Evolutionary conservation across 2,888 invertebrate genomes (phyloP).

Genomic region (Cheilosia impressa): DNA sequence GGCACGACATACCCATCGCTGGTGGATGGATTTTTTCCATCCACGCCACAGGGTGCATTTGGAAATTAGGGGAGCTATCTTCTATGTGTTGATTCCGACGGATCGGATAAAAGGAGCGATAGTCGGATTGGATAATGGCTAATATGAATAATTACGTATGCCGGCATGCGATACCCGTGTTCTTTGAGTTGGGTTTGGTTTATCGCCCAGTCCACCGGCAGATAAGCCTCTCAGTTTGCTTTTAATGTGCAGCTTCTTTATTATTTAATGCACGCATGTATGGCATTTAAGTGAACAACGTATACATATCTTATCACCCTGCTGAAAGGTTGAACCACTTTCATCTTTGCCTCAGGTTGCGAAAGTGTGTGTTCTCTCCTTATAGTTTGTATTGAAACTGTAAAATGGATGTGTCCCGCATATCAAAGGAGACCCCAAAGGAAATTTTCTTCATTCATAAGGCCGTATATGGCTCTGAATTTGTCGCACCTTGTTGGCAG

Average conservation of each 20-base stretch:
- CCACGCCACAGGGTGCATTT: not conserved
- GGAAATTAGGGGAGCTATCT: not conserved
- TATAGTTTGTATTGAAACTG: not conserved
- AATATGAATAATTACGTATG: conserved; percentile 50
- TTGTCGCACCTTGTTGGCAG: too few species aligned
- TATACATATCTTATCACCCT: not conserved
- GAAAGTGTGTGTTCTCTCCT: not conserved
- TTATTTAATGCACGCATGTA: conserved; percentile 20
- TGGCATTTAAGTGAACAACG: conserved; percentile 28
- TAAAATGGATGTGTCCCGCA: not conserved
- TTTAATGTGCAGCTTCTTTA: conserved; percentile 16
- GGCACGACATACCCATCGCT: not conserved
- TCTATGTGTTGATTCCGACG: conserved; percentile 16
- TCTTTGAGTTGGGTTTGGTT: conserved; percentile 2
- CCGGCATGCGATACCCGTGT: not conserved
- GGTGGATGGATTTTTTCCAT: not conserved
- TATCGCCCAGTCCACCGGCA: not conserved
- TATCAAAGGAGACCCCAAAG: too few species aligned
- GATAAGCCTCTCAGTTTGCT: not conserved
- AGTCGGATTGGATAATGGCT: conserved; percentile 50
- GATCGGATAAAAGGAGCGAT: conserved; percentile 28
- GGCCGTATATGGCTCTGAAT: too few species aligned
- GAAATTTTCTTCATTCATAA: too few species aligned
- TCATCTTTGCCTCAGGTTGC: not conserved
- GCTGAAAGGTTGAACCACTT: not conserved